phyloP scores from a whole-genome alignment of 35 echinoderm and acorn worm species.

The Apostichopus californicus region DNA sequence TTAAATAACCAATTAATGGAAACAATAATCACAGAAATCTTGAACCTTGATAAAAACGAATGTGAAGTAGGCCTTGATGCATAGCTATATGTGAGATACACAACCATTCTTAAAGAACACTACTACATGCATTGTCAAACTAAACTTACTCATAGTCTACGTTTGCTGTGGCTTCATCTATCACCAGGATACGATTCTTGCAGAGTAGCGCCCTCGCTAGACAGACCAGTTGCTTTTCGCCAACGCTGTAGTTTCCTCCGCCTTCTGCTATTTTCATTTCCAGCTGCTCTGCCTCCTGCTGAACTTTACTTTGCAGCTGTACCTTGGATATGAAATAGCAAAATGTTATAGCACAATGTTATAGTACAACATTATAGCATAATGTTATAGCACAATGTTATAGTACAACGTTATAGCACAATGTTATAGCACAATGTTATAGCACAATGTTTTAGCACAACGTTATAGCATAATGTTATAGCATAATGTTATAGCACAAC shows the following conservation, averaged over 20 bases:
- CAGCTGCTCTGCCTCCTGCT: background rate
- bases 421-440: no score
- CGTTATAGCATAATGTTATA: no score
- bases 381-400: no score
- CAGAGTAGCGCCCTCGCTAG: constrained; percentile 35
- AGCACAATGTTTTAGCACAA: no score
- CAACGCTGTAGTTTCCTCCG: constrained; percentile 34
- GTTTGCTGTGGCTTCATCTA: constrained; percentile 55
- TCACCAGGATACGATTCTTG: constrained; percentile 22
- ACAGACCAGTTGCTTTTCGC: constrained; percentile 49
- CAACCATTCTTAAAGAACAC: background rate
- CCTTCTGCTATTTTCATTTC: constrained; percentile 15
- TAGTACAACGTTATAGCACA: no score
- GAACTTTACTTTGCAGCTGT: constrained; percentile 18
- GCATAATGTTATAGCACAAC: no score
- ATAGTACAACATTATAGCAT: no score
- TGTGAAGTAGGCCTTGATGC: no score
- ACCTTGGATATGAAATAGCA: constrained; percentile 1
- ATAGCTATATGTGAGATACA: background rate
- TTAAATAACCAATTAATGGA: no score
- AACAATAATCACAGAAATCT: no score
- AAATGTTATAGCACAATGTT: no score
- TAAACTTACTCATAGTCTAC: constrained; percentile 42
- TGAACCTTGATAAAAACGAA: no score
- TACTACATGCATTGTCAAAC: background rate